A percentile compares a stretch with the other conserved stretches of the same genome.
These are phyloP conservation scores for Graphium colonna DNA, from an alignment of 2,888 invertebrate species.

Conservation along the genomic window DNA sequence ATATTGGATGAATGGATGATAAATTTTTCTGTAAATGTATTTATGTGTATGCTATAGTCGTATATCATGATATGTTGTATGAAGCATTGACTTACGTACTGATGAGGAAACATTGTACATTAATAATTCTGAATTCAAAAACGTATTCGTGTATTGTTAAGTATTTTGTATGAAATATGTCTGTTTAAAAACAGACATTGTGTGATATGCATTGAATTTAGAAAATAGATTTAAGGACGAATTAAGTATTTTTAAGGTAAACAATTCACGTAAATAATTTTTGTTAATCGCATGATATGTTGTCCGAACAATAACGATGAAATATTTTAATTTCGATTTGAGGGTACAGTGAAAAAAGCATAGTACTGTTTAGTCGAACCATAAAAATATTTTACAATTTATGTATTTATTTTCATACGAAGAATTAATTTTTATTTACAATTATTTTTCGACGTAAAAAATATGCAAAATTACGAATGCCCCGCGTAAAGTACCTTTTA, in stretches of 20 bases:
- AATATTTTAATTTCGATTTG: neutral
- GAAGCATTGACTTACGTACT: too few species aligned
- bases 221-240: neutral
- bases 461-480: constrained; percentile 11
- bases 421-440: neutral
- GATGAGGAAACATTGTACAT: too few species aligned
- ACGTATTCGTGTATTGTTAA: too few species aligned
- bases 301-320: neutral
- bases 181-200: neutral
- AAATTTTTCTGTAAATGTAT: too few species aligned
- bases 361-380: neutral
- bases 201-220: neutral
- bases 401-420: neutral
- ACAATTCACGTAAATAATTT: neutral
- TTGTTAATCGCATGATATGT: neutral
- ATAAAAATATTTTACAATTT: too few species aligned
- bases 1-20: too few species aligned
- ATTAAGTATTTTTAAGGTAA: neutral
- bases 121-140: too few species aligned
- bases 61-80: too few species aligned
- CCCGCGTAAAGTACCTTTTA: neutral
- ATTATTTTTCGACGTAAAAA: constrained; percentile 2
- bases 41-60: too few species aligned
- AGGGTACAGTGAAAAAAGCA: too few species aligned
- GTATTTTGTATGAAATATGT: neutral